Evolutionary conservation across 2,797 vertebrate genomes (phyloP).

Genomic region (Trichosurus vulpecula): DNA sequence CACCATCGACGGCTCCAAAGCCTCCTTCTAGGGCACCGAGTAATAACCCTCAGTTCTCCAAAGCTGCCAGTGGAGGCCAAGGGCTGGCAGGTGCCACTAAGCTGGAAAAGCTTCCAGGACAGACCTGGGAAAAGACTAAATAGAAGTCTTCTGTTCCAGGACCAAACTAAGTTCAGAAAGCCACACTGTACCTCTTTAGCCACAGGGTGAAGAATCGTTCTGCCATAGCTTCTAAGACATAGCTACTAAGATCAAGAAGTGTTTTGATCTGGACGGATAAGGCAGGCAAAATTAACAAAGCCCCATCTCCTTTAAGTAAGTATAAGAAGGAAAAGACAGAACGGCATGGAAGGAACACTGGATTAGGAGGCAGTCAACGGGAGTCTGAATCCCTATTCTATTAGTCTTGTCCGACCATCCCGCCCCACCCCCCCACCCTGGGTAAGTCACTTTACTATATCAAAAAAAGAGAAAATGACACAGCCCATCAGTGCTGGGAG

Average conservation of each 20-base stretch:
- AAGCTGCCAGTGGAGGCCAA: not conserved
- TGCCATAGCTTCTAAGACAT: not conserved
- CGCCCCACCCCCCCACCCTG: no score
- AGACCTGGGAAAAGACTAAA: not conserved
- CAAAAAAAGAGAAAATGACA: not conserved
- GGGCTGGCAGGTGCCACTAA: not conserved
- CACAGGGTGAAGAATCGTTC: not conserved
- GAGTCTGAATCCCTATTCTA: not conserved
- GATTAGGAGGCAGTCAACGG: not conserved
- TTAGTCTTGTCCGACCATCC: not conserved
- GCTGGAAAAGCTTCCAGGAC: not conserved
- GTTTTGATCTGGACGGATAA: not conserved
- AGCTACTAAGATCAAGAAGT: not conserved
- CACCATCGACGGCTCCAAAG: not conserved
- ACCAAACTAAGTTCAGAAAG: not conserved
- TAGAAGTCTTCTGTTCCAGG: not conserved
- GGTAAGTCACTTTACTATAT: not conserved
- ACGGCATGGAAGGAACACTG: not conserved
- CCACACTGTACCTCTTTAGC: not conserved
- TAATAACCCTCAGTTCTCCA: not conserved
- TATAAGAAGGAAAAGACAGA: not conserved
- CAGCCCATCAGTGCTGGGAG: not conserved
- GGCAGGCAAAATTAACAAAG: not conserved
- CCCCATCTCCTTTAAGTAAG: not conserved
- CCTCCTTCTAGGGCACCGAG: not conserved